phyloP scores from a whole-genome alignment of 2,888 invertebrate species.

The Malachius bipustulatus region DNA sequence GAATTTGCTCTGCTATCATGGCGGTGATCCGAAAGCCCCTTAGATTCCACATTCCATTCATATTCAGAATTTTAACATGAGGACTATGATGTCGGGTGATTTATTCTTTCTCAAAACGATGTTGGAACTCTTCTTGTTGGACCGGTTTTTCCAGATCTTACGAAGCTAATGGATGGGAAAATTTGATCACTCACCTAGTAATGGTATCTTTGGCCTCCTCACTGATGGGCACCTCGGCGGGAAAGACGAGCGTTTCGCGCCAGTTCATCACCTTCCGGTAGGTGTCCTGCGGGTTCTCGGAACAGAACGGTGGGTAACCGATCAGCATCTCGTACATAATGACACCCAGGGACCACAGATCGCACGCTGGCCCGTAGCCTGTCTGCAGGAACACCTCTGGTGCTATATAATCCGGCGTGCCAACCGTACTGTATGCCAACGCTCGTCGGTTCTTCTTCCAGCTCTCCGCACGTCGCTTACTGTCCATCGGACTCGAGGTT shows the following conservation, averaged over 20 bases:
- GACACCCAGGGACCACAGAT: constrained; percentile 99
- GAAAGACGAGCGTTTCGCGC: constrained; percentile 96
- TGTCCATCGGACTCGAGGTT: constrained; percentile 77
- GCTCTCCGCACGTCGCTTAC: constrained; percentile 94
- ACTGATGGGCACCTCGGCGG: constrained; percentile 98
- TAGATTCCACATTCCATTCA: too few relatives aligned
- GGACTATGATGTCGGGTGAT: too few relatives aligned
- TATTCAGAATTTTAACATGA: too few relatives aligned
- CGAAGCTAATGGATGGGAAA: not conserved
- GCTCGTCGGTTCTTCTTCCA: constrained; percentile 98
- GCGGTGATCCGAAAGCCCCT: too few relatives aligned
- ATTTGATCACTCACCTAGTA: constrained; percentile 37
- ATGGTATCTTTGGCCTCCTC: constrained; percentile 95
- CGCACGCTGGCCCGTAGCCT: constrained; percentile 95
- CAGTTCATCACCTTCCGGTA: constrained; percentile 98
- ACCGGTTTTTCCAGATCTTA: too few relatives aligned
- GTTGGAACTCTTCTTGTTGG: too few relatives aligned
- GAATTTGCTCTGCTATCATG: too few relatives aligned
- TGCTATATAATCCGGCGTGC: constrained; percentile 99
- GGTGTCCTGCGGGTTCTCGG: constrained; percentile 95
- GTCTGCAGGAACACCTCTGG: constrained; percentile 98
- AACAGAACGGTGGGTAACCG: constrained; percentile 99
- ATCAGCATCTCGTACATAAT: constrained; percentile 99
- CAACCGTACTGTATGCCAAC: constrained; percentile 86
- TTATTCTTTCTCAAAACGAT: too few relatives aligned